Evolutionary conservation across 2,888 invertebrate species (phyloP).

Genomic region (Drosophila differens): DNA sequence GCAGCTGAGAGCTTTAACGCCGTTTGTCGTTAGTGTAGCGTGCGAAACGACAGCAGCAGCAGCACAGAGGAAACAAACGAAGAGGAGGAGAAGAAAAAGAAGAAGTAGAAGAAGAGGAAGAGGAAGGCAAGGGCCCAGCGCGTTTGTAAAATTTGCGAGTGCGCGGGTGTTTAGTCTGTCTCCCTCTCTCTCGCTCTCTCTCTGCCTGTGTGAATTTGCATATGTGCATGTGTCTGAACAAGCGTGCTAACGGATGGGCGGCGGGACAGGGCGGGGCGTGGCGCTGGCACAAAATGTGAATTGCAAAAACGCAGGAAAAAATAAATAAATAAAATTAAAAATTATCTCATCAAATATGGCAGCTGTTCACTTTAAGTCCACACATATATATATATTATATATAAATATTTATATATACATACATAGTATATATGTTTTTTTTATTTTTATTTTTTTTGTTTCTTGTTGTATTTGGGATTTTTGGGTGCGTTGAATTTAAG

Average conservation of each 20-base stretch:
- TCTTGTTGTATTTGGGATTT: not conserved
- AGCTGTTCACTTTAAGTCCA: constrained; percentile 56
- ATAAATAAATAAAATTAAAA: constrained; percentile 70
- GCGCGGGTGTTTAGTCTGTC: constrained; percentile 42
- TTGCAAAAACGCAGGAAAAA: constrained; percentile 70
- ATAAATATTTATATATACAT: not conserved
- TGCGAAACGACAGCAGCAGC: constrained; percentile 49
- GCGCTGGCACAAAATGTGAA: constrained; percentile 52
- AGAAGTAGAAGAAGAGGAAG: constrained; percentile 7
- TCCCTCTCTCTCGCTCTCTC: not conserved
- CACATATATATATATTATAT: not conserved
- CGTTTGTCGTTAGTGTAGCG: constrained; percentile 64
- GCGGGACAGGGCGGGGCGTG: not conserved
- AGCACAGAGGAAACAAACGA: not conserved
- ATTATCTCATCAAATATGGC: constrained; percentile 73
- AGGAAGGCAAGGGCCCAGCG: constrained; percentile 53
- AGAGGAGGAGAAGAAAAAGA: constrained; percentile 9
- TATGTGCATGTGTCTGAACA: constrained; percentile 6
- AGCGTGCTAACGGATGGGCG: not conserved
- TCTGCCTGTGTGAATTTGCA: not conserved
- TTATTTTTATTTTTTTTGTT: not conserved
- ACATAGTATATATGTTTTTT: not conserved
- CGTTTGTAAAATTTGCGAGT: constrained; percentile 46
- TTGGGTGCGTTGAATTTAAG: constrained; percentile 38
- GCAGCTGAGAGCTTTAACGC: constrained; percentile 59